Evolutionary conservation across 2,113 vertebrate genomes (phyloP).

Genomic region (Motacilla tschutschensis): DNA sequence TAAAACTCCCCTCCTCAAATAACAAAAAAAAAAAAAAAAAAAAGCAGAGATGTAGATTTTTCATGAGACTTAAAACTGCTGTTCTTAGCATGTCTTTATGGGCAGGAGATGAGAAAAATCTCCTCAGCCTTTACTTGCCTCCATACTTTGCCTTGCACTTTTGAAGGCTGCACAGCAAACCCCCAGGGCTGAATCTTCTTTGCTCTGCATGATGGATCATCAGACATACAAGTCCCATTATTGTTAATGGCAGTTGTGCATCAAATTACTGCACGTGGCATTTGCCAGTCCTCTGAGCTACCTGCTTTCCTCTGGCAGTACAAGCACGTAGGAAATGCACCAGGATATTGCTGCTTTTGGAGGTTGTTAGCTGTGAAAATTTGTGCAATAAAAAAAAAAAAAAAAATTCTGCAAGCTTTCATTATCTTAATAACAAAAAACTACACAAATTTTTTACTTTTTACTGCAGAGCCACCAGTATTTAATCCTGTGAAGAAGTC

Average conservation of each 20-base stretch:
- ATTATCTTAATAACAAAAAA: conserved; percentile 36
- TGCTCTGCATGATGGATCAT: conserved; percentile 20
- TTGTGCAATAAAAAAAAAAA: conserved; percentile 13
- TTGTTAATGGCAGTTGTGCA: conserved; percentile 41
- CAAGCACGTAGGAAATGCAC: neutral
- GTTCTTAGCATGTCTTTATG: neutral
- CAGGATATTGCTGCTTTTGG: neutral
- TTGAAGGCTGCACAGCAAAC: neutral
- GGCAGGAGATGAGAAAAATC: neutral
- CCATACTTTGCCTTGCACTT: neutral
- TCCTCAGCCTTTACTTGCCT: neutral
- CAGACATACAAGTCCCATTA: conserved; percentile 8
- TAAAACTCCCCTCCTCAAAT: rapidly evolving
- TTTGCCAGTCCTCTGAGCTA: neutral
- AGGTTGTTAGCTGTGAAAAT: neutral
- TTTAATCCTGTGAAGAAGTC: neutral
- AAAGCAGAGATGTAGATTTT: neutral
- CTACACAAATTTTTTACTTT: neutral
- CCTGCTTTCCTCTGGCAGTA: neutral
- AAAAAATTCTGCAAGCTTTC: neutral
- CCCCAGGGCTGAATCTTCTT: conserved; percentile 8
- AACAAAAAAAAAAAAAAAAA: neutral
- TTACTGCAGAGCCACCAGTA: neutral
- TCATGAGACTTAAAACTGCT: neutral
- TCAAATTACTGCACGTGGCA: neutral